phyloP scores from a whole-genome alignment of 2,113 vertebrate species.

The Podocnemis expansa region DNA sequence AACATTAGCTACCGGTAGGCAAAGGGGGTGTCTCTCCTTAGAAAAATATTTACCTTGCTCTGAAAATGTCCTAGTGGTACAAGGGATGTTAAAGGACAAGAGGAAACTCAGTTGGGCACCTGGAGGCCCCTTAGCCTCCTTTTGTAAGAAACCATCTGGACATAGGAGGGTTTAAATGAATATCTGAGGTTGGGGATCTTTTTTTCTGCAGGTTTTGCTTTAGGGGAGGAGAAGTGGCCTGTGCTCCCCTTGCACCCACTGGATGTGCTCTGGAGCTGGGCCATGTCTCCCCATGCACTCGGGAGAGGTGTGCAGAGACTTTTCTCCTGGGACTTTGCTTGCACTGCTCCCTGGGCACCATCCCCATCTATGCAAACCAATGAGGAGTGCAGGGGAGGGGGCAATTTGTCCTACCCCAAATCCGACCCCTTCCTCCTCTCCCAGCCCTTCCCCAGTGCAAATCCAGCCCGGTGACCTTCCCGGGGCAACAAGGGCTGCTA shows the following conservation, averaged over 20 bases:
- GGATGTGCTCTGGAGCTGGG: background rate
- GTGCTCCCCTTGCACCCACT: no score
- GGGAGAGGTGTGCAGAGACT: background rate
- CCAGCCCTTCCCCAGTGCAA: fast-evolving
- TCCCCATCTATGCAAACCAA: background rate
- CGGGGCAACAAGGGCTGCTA: constrained; percentile 14
- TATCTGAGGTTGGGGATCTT: background rate
- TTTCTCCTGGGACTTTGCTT: background rate
- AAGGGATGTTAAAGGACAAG: background rate
- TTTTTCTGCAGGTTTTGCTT: background rate
- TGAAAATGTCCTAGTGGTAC: background rate
- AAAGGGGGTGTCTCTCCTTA: background rate
- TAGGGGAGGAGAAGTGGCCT: background rate
- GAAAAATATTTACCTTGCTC: background rate
- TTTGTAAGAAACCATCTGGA: background rate
- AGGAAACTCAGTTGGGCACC: background rate
- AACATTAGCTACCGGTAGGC: background rate
- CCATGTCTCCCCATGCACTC: background rate
- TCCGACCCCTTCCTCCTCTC: background rate
- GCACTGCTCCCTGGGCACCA: background rate
- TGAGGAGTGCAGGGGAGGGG: background rate
- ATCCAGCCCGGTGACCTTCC: constrained; percentile 46
- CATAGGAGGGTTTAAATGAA: background rate
- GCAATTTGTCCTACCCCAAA: background rate
- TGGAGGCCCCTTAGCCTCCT: no score